Base-by-base conservation (phyloP, 2,888 invertebrate genomes). In the Monoplex corrugatus region DNA sequence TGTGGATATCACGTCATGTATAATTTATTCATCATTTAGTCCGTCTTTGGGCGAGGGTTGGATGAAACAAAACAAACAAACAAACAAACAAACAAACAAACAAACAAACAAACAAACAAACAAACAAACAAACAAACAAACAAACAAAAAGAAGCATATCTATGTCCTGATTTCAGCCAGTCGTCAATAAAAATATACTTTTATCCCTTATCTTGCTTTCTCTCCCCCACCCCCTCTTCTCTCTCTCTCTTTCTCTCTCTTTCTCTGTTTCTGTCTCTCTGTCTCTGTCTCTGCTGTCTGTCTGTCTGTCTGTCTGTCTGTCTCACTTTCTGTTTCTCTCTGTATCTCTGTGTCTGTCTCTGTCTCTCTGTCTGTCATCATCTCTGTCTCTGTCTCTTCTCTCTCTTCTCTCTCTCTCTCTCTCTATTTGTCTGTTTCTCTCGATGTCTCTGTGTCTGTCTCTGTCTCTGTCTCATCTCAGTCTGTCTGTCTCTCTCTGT, bases 181-280 rank as follows among this genome's bases (percentile, higher is more conserved):
- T 57, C 28, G 28, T 28, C 57, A 57, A 23, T 28, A 28, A 57
- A 23, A 57, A 57, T 2, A 57, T 16, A 57, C n/a, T n/a, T n/a
- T n/a, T n/a, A 57, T 23, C 28, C 10, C 10, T 1, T 57, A 2
- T 57, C 10, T 57, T 28, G 16, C 57, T 57, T 28, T 57, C 57
- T 57, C 57, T 57, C 57, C 28, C 57, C 28, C 57, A 16, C 38
- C n/a, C 75, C n/a, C 38, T 38, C 38, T 38, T 38, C 38, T 38
- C 75, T 75, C 75, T 38, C 38, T 38, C 75, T 75, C 75, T 38
- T n/a, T 75, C 75, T 75, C 75, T 38, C 38, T 38, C 75, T 75
- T 32, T 38, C 38, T 38, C 75, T 75, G n/a, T 38, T n/a, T 38
- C 75, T 75, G n/a, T 38, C 38, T 38, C 38, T 75, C 75, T 38